These are phyloP conservation scores for Percopsis omiscomaycus DNA, from an alignment of 2,797 vertebrate genomes.

Conservation along the genomic window DNA sequence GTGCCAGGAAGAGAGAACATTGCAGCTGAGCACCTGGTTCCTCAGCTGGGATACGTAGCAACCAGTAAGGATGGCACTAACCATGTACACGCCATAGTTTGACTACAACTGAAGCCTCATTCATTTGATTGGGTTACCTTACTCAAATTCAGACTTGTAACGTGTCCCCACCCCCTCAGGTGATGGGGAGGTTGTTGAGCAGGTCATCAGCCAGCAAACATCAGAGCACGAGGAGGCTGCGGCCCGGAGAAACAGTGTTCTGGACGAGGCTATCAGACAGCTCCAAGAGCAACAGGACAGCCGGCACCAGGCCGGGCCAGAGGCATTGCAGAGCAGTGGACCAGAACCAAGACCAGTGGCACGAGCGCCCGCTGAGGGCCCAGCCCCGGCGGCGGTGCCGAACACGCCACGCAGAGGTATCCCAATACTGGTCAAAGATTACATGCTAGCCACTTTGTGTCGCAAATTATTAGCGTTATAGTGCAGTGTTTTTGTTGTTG, in stretches of 20 bases:
- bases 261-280: conserved; percentile 89
- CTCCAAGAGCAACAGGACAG: conserved; percentile 86
- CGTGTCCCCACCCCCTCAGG: conserved; percentile 63
- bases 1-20: conserved; percentile 96
- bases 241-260: conserved; percentile 76
- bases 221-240: conserved; percentile 82
- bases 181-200: conserved; percentile 96
- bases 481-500: too few relatives aligned
- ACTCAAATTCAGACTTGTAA: neutral
- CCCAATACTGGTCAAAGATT: neutral
- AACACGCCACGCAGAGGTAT: conserved; percentile 90
- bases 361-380: conserved; percentile 23
- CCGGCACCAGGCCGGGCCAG: conserved; percentile 51
- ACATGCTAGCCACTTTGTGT: too few relatives aligned
- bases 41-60: conserved; percentile 95
- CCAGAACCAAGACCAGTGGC: conserved; percentile 23
- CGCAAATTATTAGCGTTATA: too few relatives aligned
- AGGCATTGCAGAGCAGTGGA: conserved; percentile 53
- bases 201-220: conserved; percentile 94
- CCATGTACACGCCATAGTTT: neutral
- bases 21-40: conserved; percentile 91
- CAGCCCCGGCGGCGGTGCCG: conserved; percentile 48
- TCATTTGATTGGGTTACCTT: neutral
- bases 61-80: conserved; percentile 83
- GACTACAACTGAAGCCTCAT: neutral